Conservation (phyloP, 2,113 vertebrate genomes). For the Rana temporaria region DNA sequence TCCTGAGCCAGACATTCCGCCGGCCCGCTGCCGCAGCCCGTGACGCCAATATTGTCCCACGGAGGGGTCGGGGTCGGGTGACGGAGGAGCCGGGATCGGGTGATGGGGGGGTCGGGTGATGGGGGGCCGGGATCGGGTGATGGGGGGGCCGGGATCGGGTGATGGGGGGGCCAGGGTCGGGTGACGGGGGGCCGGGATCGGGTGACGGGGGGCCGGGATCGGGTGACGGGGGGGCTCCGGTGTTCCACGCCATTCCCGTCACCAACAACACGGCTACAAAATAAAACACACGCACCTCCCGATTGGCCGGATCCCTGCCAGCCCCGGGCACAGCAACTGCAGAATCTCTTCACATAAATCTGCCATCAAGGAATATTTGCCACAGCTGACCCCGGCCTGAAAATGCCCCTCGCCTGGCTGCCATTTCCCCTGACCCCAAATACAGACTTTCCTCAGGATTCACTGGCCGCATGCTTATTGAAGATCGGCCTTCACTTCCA, state of each 20-base stretch:
- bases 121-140: background rate
- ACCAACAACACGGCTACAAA: too few species aligned
- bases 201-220: background rate
- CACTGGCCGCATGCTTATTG: too few species aligned
- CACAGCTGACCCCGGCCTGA: too few species aligned
- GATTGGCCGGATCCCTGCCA: too few species aligned
- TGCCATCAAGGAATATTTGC: too few species aligned
- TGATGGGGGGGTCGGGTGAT: background rate
- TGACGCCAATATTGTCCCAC: constrained; percentile 93
- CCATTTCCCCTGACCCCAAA: too few species aligned
- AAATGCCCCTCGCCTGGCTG: too few species aligned
- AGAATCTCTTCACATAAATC: too few species aligned
- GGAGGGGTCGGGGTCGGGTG: constrained; percentile 66
- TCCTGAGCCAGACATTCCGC: constrained; percentile 97
- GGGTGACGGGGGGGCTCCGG: background rate
- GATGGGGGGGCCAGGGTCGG: constrained; percentile 66
- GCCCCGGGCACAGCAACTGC: too few species aligned
- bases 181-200: background rate
- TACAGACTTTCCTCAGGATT: too few species aligned
- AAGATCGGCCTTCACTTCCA: too few species aligned
- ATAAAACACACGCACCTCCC: constrained; percentile 62
- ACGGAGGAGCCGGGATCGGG: constrained; percentile 62
- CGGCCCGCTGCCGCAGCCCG: constrained; percentile 89
- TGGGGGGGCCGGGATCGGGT: constrained; percentile 66
- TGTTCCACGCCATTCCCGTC: too few species aligned